Evolutionary conservation across 2,888 invertebrate species (phyloP).

Genomic region (Eupithecia abbreviata): DNA sequence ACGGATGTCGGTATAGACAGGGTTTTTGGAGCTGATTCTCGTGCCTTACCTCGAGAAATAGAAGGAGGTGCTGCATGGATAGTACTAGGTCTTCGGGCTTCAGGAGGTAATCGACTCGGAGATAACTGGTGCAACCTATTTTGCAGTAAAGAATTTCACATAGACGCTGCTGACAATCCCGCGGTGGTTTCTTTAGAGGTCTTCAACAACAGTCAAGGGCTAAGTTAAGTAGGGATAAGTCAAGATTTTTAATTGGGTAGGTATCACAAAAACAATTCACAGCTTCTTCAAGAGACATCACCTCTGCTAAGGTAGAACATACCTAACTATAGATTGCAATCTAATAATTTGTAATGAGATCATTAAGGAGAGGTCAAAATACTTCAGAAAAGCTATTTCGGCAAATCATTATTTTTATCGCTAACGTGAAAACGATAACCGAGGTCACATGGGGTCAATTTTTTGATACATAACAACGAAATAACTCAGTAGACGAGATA

Average conservation of each 20-base stretch:
- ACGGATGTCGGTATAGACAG: slow-evolving; percentile 91
- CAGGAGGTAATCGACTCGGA: no score
- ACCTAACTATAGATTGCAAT: no score
- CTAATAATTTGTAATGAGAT: not conserved
- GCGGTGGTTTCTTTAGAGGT: not conserved
- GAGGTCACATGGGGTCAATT: not conserved
- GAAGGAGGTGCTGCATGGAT: slow-evolving; percentile 89
- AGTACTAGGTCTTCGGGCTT: slow-evolving; percentile 94
- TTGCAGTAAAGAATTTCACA: not conserved
- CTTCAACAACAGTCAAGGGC: no score
- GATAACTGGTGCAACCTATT: no score
- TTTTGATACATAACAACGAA: not conserved
- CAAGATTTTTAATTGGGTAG: not conserved
- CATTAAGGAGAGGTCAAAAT: slow-evolving; percentile 4
- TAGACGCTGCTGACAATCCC: not conserved
- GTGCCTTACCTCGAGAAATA: slow-evolving; percentile 87
- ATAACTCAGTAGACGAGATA: not conserved
- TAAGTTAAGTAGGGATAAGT: not conserved
- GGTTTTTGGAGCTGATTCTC: slow-evolving; percentile 90
- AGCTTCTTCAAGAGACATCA: no score
- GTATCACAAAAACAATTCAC: no score
- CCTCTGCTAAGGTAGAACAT: no score
- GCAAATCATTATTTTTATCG: not conserved
- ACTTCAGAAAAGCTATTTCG: slow-evolving; percentile 1
- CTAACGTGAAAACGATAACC: not conserved